Base-by-base conservation (phyloP, 2,113 vertebrate species). In the Crypturellus undulatus region DNA sequence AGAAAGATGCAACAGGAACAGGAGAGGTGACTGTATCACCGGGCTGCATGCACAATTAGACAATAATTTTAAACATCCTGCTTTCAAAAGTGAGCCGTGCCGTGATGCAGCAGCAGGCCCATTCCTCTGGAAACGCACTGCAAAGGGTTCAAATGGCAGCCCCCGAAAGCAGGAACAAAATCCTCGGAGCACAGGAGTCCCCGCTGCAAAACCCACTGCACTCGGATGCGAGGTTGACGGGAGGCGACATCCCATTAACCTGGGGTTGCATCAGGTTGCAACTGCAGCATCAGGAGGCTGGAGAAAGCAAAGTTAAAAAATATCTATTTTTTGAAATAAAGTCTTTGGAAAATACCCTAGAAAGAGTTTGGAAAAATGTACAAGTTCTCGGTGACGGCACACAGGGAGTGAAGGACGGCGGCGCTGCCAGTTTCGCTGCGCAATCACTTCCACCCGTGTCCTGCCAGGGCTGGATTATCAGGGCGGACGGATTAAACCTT, bases 401-500 rank as follows among this genome's bases (percentile, higher is more conserved):
- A 89, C 78, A 79, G 87, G 82, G 88, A 95, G 90, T 12, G 6
- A 59, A 80, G 88, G 94, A 95, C 0, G 2, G 94, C 88, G 58
- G 76, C 85, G 78, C 78, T 84, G 90, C 94, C 94, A 90, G 94
- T 21, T 10, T 86, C 75, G 77, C 90, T 84, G 94, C 93, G 85
- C 77, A 94, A 92, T 94, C 24, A 87, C 88, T 96, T 90, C 84
- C 95, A 96, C 91, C 95, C 54, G 1, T 89, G 95, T 96, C 94
- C 92, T 94, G 93, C 93, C 94, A 96, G 93, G 96, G 96, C 93
- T 84, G 96, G 94, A 96, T 97, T 96, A 96, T 91, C 94, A 95
- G 93, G 94, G 90, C 0, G 72, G 94, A 97, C 0, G 72, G 94
- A 97, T 95, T 97, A 97, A 97, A 83, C 88, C 86, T 96, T 91